phyloP scores from a whole-genome alignment of 2,888 invertebrate species.

The Dolomedes plantarius region DNA sequence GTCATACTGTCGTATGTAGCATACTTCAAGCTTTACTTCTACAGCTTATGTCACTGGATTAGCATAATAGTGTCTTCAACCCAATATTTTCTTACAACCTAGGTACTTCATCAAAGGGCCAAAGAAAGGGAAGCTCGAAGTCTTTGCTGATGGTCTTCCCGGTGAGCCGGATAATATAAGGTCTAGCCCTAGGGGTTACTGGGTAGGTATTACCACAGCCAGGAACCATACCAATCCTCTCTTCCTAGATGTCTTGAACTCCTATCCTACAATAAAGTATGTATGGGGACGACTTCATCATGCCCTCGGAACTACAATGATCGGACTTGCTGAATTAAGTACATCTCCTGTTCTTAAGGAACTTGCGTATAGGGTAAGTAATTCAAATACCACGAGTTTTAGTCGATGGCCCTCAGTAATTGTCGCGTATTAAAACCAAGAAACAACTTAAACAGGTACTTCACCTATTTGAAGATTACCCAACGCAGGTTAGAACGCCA shows the following conservation, averaged over 20 bases:
- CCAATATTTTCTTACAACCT: neutral
- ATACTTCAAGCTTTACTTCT: too few species aligned
- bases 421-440: too few species aligned
- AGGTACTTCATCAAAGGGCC: conserved; percentile 87
- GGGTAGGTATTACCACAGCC: conserved; percentile 75
- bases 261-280: conserved; percentile 51
- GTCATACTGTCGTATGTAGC: too few species aligned
- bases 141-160: conserved; percentile 85
- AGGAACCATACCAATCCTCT: conserved; percentile 57
- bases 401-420: too few species aligned
- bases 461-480: too few species aligned
- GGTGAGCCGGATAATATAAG: conserved; percentile 83
- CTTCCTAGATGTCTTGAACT: conserved; percentile 46
- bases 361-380: conserved; percentile 56
- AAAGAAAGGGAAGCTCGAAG: conserved; percentile 86
- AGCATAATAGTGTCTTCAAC: neutral
- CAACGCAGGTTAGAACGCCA: too few species aligned
- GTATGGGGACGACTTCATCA: conserved; percentile 38
- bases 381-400: too few species aligned
- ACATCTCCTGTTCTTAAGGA: conserved; percentile 19
- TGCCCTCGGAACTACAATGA: conserved; percentile 49
- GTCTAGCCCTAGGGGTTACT: conserved; percentile 76
- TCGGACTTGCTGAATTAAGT: conserved; percentile 23
- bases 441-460: too few species aligned
- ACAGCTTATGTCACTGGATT: too few species aligned